Base-by-base conservation (phyloP, 2,797 vertebrate genomes). In the Carapus acus region DNA sequence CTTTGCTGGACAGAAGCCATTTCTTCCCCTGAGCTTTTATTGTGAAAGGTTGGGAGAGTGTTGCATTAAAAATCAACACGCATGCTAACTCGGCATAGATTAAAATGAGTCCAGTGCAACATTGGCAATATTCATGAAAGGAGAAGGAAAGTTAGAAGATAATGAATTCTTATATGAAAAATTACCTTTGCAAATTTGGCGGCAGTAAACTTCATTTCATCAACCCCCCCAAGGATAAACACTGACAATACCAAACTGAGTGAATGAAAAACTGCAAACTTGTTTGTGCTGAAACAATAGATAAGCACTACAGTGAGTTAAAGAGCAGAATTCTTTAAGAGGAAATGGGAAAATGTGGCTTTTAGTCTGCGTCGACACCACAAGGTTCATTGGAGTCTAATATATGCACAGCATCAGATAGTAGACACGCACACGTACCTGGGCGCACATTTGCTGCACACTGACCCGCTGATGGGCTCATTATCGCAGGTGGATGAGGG, bases 131-230 rank as follows among this genome's bases (percentile, higher is more conserved):
- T 18, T 2, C 31, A 29, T 23, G 16, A 46, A 47, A 3, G 34
- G 21, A 21, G 27, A 55, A 4, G 14, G 64, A 58, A 71, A 64
- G 54, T 69, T 86, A 84, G 75, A 87, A 89, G 89, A 85, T 84
- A 85, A 72, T 82, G 49, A 58, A 71, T 64, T 78, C 76, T 88
- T 89, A 86, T 86, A 84, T 87, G 88, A 87, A 88, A 90, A 88
- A 87, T n/a, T 87, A 87, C 82, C 85, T 84, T 77, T 84, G 76
- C 76, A 83, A 73, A 80, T 77, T 80, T 43, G 71, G 71, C 83
- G 87, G 82, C 77, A 82, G n/a, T 77, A 69, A 77, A 71, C 54
- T 71, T 73, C 52, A 66, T 38, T 61, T 55, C 31, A 70, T 76
- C 59, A 77, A 78, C 69, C 49, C 50, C 55, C 51, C 62, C 34